Conservation (phyloP, 2,113 vertebrate genomes). For the Brachyistius frenatus region DNA sequence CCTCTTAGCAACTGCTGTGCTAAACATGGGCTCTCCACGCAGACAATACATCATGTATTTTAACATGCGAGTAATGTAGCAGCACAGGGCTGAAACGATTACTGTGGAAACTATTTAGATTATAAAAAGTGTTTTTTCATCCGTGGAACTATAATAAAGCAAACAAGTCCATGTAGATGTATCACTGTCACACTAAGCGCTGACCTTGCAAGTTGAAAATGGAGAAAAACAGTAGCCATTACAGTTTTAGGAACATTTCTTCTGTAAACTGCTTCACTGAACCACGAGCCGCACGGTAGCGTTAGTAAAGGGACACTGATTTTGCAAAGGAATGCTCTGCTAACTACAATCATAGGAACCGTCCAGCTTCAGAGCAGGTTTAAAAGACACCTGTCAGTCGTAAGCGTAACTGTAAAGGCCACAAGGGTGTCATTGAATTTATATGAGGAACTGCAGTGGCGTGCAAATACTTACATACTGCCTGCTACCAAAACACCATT, state of each 20-base stretch:
- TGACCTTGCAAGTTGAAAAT: conserved; percentile 11
- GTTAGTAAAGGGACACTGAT: not conserved
- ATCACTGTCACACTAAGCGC: conserved; percentile 20
- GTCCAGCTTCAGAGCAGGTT: not conserved
- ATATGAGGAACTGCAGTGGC: not conserved
- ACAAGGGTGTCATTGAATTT: not conserved
- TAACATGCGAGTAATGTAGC: conserved; percentile 7
- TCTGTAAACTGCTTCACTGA: not conserved
- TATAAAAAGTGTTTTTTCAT: not conserved
- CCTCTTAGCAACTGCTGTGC: conserved; percentile 10
- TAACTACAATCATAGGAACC: not conserved
- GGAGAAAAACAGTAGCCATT: not conserved
- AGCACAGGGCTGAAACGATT: not conserved
- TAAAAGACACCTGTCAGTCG: not conserved
- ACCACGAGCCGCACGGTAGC: not conserved
- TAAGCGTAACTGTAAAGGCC: not conserved
- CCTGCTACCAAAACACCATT: not conserved
- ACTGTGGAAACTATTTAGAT: not conserved
- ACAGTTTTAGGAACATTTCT: not conserved
- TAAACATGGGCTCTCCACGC: conserved; percentile 20
- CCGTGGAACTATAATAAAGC: not conserved
- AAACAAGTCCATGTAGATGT: conserved; percentile 21
- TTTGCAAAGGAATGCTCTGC: not conserved
- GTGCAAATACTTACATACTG: not conserved
- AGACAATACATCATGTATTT: conserved; percentile 2